Percentiles rank a stretch among this genome's conserved stretches.
These are phyloP conservation scores for Cyclina sinensis DNA, from an alignment of 1,140 invertebrate genomes.

Conservation along the genomic window DNA sequence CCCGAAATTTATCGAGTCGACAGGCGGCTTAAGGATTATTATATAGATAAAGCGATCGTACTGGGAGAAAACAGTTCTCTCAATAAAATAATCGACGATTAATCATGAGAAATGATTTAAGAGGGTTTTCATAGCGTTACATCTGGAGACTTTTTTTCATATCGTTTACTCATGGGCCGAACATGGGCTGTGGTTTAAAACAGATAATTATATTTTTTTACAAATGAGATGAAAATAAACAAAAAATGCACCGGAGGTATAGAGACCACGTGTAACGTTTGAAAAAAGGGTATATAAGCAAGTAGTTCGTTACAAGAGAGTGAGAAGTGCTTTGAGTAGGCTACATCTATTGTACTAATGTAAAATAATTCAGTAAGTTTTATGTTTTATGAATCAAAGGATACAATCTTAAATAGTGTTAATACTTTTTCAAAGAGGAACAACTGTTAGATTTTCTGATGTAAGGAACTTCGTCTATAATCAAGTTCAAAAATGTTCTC, in stretches of 20 bases:
- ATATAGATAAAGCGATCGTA: background rate
- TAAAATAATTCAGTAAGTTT: background rate
- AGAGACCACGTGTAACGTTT: background rate
- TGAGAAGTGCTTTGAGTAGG: background rate
- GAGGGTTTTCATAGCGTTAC: background rate
- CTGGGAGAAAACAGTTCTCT: slow-evolving; percentile 5
- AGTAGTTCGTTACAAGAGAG: background rate
- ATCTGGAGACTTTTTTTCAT: background rate
- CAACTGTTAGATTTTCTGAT: background rate
- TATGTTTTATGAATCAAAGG: background rate
- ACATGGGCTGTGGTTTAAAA: slow-evolving; percentile 8
- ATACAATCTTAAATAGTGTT: background rate
- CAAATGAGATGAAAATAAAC: background rate
- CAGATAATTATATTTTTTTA: slow-evolving; percentile 19
- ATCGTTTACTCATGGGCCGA: background rate
- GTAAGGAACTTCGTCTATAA: background rate
- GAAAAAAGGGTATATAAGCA: background rate
- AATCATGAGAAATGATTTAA: slow-evolving; percentile 35
- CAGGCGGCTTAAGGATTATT: slow-evolving; percentile 1
- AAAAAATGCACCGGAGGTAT: background rate
- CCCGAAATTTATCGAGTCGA: slow-evolving; percentile 19
- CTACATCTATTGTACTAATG: background rate
- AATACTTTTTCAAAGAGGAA: background rate
- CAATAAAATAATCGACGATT: slow-evolving; percentile 14
- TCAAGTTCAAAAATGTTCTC: background rate